Conservation (phyloP, 2,113 vertebrate genomes). For the Procavia capensis region DNA sequence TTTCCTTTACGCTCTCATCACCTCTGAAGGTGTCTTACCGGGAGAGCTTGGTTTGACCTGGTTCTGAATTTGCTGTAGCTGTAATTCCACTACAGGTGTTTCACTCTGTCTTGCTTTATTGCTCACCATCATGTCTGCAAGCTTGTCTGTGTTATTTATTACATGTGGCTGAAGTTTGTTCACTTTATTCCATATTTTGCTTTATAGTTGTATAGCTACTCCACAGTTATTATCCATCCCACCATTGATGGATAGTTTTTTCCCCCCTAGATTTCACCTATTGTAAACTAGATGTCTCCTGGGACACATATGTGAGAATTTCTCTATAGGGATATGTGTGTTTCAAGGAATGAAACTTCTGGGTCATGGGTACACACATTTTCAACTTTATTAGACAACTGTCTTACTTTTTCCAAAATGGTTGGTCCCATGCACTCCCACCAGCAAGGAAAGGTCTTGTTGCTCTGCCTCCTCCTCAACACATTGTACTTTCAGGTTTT, state of each 20-base stretch:
- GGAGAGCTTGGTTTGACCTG: not conserved
- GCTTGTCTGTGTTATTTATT: not conserved
- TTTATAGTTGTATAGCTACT: rapidly evolving
- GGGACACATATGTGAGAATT: rapidly evolving
- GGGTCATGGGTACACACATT: rapidly evolving
- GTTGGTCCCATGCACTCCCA: not conserved
- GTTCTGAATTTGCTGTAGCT: rapidly evolving
- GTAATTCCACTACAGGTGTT: not conserved
- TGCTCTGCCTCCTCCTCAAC: not conserved
- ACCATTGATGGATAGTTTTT: not conserved
- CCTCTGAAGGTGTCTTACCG: too few species aligned
- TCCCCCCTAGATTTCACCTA: rapidly evolving
- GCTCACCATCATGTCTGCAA: not conserved
- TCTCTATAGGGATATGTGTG: not conserved
- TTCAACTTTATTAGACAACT: rapidly evolving
- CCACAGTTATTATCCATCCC: too few species aligned
- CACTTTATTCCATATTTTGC: not conserved
- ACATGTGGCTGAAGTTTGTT: not conserved
- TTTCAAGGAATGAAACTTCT: not conserved
- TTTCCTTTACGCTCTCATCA: not conserved
- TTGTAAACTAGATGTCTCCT: rapidly evolving
- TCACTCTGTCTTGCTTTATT: not conserved
- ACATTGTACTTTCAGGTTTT: not conserved
- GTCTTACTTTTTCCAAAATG: not conserved
- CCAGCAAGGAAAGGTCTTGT: rapidly evolving